These are phyloP conservation scores for Melipona bicolor DNA, from an alignment of 2,888 invertebrate genomes.

Conservation along the genomic window DNA sequence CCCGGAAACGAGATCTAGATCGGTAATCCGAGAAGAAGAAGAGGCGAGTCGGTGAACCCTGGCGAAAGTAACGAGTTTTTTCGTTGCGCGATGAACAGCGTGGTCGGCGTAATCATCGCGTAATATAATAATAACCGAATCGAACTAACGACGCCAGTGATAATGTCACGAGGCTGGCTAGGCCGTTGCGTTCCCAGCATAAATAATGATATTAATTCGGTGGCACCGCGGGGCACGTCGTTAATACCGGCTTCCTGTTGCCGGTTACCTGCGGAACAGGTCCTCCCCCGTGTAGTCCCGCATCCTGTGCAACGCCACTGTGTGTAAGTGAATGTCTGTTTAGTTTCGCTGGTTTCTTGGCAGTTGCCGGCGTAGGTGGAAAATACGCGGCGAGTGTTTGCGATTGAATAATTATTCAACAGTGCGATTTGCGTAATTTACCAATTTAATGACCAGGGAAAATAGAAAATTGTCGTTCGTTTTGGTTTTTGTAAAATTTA, in stretches of 20 bases:
- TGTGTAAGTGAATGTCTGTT: constrained; percentile 32
- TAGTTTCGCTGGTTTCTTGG: constrained; percentile 17
- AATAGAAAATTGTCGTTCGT: background rate
- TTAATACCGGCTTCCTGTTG: constrained; percentile 61
- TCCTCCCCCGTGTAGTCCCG: constrained; percentile 4
- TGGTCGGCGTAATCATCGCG: constrained; percentile 55
- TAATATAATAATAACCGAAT: constrained; percentile 71
- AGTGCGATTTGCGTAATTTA: background rate
- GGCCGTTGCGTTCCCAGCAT: constrained; percentile 46
- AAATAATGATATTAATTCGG: constrained; percentile 75
- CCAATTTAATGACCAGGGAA: no score
- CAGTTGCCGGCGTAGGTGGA: constrained; percentile 39
- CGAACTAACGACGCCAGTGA: constrained; percentile 69
- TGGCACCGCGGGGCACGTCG: constrained; percentile 65
- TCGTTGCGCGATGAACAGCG: constrained; percentile 31
- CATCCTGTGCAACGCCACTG: constrained; percentile 34
- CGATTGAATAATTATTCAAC: background rate
- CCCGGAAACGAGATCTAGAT: constrained; percentile 26
- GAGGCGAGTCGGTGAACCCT: background rate
- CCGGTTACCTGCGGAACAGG: constrained; percentile 31
- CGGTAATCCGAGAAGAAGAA: constrained; percentile 34
- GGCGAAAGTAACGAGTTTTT: constrained; percentile 48
- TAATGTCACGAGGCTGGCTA: constrained; percentile 56
- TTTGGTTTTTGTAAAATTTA: background rate
- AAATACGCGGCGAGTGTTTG: background rate